These are phyloP conservation scores for Otus sunia DNA, from an alignment of 2,113 vertebrate species.

Conservation along the genomic window DNA sequence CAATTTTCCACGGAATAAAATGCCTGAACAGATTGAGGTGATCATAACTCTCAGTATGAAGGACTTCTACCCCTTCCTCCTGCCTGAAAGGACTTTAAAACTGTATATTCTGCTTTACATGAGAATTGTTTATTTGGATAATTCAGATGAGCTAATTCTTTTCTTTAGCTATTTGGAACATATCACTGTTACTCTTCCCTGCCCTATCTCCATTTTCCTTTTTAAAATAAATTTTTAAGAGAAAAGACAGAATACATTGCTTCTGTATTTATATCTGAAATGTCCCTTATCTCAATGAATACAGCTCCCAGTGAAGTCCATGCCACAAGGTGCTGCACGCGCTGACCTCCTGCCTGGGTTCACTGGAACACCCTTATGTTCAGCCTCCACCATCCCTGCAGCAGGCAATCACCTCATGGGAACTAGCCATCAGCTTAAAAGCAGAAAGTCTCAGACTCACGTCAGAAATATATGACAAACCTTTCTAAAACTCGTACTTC, in stretches of 20 bases:
- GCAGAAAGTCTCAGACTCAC: neutral
- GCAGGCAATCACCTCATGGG: too few species aligned
- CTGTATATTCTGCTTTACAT: neutral
- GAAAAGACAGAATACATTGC: neutral
- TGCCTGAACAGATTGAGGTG: neutral
- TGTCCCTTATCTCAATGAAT: neutral
- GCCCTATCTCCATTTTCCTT: neutral
- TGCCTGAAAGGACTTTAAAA: neutral
- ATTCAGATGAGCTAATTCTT: neutral
- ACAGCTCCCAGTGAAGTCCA: neutral
- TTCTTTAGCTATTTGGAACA: neutral
- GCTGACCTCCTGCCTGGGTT: rapidly evolving
- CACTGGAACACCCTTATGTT: rapidly evolving
- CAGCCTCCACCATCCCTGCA: neutral
- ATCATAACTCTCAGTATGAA: neutral
- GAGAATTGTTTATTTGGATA: neutral
- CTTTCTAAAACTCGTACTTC: neutral
- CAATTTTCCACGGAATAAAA: neutral
- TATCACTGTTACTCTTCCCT: neutral
- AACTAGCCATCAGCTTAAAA: neutral
- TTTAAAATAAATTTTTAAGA: neutral
- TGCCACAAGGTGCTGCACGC: rapidly evolving
- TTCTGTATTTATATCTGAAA: neutral
- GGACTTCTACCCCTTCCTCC: neutral
- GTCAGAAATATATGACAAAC: neutral